phyloP scores from a whole-genome alignment of 2,888 invertebrate species.

The Drosophila pegasa region DNA sequence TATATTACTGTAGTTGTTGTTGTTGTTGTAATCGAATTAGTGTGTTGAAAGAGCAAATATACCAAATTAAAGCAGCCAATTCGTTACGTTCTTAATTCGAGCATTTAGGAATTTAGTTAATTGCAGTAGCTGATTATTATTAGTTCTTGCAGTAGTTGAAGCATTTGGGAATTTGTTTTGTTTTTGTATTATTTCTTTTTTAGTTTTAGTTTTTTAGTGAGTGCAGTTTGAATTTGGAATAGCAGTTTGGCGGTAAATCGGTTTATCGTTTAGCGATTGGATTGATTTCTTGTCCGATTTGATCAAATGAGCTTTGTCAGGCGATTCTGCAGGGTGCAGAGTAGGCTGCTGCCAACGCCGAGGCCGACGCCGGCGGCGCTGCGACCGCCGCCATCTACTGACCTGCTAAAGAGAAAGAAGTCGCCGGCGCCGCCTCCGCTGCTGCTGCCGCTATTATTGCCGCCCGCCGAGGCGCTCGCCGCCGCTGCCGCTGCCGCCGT shows the following conservation, averaged over 20 bases:
- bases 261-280: conserved; percentile 33
- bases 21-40: conserved; percentile 47
- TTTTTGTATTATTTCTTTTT: conserved; percentile 17
- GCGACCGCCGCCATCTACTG: conserved; percentile 69
- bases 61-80: conserved; percentile 77
- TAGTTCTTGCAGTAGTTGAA: conserved; percentile 28
- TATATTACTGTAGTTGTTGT: conserved; percentile 36
- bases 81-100: conserved; percentile 33
- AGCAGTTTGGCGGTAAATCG: conserved; percentile 41
- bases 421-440: conserved; percentile 69
- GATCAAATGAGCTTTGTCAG: conserved; percentile 80
- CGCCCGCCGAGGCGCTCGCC: conserved; percentile 13
- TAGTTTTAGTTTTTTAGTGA: conserved; percentile 37
- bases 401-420: conserved; percentile 85
- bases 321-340: conserved; percentile 82
- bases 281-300: conserved; percentile 23
- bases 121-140: conserved; percentile 36
- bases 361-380: conserved; percentile 19
- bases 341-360: conserved; percentile 56
- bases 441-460: conserved; percentile 17
- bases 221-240: conserved; percentile 61
- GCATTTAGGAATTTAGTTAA: conserved; percentile 48
- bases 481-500: conserved; percentile 18
- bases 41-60: conserved; percentile 56
- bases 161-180: conserved; percentile 23